Evolutionary conservation across 1,140 invertebrate species (phyloP).

Genomic region (Samia ricini): DNA sequence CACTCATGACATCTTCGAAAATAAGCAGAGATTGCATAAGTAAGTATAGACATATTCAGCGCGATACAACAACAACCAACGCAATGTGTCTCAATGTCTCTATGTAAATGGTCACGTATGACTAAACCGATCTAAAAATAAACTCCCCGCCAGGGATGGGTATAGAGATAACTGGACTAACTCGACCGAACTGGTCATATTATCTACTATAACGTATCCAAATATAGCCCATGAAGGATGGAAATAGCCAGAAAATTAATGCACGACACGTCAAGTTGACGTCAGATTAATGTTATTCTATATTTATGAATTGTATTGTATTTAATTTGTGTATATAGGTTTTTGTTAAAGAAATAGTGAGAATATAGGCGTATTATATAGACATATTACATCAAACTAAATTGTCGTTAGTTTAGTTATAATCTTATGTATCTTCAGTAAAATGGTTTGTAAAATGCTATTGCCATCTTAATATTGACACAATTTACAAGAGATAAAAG

Average conservation of each 20-base stretch:
- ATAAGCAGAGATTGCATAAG: neutral
- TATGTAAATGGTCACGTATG: constrained; percentile 44
- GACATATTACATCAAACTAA: neutral
- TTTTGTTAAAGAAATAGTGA: neutral
- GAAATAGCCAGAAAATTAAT: constrained; percentile 18
- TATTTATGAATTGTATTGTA: neutral
- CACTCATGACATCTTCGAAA: neutral
- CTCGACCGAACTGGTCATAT: constrained; percentile 42
- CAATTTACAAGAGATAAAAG: neutral
- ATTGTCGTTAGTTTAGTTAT: neutral
- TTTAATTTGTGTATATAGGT: neutral
- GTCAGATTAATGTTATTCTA: neutral
- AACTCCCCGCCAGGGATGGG: constrained; percentile 41
- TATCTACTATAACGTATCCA: constrained; percentile 19
- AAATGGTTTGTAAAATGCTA: neutral
- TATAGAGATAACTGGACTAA: constrained; percentile 53
- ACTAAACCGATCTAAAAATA: constrained; percentile 62
- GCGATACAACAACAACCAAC: constrained; percentile 1
- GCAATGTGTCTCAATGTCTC: constrained; percentile 17
- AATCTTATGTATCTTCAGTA: neutral
- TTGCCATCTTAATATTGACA: neutral
- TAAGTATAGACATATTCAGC: neutral
- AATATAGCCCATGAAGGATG: constrained; percentile 19
- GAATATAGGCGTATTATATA: neutral
- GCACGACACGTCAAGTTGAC: neutral